A percentile compares a stretch with the other conserved stretches of the same genome.
These are phyloP conservation scores for Meliscaeva auricollis DNA, from an alignment of 2,888 invertebrate genomes.

Conservation along the genomic window DNA sequence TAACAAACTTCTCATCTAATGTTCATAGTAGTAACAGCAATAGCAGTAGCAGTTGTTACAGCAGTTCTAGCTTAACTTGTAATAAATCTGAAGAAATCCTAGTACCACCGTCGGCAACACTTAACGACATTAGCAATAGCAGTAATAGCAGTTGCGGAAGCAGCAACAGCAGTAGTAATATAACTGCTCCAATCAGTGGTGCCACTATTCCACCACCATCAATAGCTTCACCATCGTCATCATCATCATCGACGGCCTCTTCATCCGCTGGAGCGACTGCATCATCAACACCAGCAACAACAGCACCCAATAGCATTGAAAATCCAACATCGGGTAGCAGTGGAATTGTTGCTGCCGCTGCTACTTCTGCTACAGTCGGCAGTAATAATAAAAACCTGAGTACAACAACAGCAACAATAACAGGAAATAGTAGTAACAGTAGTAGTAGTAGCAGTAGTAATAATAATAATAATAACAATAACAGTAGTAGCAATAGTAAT, in stretches of 20 bases:
- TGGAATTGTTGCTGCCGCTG: conserved; percentile 40
- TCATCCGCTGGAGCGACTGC: conserved; percentile 69
- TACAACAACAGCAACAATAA: conserved; percentile 75
- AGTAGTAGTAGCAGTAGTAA: conserved; percentile 63
- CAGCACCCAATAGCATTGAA: conserved; percentile 74
- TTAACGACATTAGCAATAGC: conserved; percentile 76
- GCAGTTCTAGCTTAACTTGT: conserved; percentile 69
- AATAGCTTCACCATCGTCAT: conserved; percentile 75
- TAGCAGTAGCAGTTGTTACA: conserved; percentile 81
- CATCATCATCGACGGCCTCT: conserved; percentile 77
- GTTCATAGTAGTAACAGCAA: conserved; percentile 81
- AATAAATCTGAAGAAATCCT: conserved; percentile 73
- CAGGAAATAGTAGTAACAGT: conserved; percentile 71
- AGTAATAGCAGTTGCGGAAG: conserved; percentile 77
- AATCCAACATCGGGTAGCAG: conserved; percentile 50
- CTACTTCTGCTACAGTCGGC: no score
- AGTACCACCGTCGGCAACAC: conserved; percentile 71
- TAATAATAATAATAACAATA: conserved; percentile 71
- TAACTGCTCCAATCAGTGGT: conserved; percentile 60
- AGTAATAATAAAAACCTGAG: conserved; percentile 70
- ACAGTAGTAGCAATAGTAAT: conserved; percentile 76
- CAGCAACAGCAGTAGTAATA: conserved; percentile 73
- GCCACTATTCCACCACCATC: conserved; percentile 55
- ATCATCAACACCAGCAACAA: conserved; percentile 78
- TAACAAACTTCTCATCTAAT: conserved; percentile 71